Evolutionary conservation across 1,140 invertebrate genomes (phyloP), one percentile per base, ranked within the genome.

Genomic region (Protaetia brevitarsis): DNA sequence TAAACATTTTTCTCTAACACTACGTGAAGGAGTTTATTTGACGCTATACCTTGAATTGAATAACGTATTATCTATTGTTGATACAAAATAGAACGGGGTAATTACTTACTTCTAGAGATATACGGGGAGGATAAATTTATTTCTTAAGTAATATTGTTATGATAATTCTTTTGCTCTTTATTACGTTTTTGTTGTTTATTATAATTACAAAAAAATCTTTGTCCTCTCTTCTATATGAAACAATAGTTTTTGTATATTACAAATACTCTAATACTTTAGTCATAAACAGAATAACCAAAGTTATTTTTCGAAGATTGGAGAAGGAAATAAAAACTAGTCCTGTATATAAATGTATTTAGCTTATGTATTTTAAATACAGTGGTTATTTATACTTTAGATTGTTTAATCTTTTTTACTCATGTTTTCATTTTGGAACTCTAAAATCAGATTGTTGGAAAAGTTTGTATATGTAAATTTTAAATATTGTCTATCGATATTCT

Each of bases 61-160:
- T 23, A 51, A 23, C 13, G n/a, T n/a, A n/a, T n/a, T n/a, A n/a
- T n/a, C n/a, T n/a, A n/a, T n/a, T 51, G 16, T 51, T 51, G 26
- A 23, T 51, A 51, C 11, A 19, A 51, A 51, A 51, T 51, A 51
- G 41, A 51, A 51, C 41, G 41, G 41, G 41, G n/a, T 51, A 51
- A 51, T 51, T 51, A 51, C 41, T 51, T 51, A 51, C 26, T 51
- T 13, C 2, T 13, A 37, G n/a, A 3, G 16, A 16, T 37, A 10
- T 4, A 37, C 16, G 10, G 16, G 34, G 34, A 37, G 34, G 34
- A 37, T 37, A 16, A 37, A 3, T 13, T 8, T 37, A 10, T 37
- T 37, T 37, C 5, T 16, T 13, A 16, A 37, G n/a, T 8, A 8
- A 5, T 37, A 16, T 37, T 37, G 16, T 37, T 37, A 13, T 13